These are phyloP conservation scores for Drosophila setifemur DNA, from an alignment of 1,140 invertebrate species.

Conservation along the genomic window DNA sequence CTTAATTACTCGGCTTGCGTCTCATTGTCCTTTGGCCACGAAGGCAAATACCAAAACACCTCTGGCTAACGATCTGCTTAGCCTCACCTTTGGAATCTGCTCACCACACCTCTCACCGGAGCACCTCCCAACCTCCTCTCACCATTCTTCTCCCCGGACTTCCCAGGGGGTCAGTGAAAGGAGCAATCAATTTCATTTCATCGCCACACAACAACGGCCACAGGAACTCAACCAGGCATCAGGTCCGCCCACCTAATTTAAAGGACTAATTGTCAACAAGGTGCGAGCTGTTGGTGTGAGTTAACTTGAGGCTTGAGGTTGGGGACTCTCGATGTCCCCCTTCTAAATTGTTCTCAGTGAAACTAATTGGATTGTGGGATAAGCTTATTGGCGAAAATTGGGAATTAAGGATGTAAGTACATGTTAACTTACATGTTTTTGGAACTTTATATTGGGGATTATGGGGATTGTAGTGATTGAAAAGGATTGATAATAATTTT, in stretches of 20 bases:
- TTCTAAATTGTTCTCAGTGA: no score
- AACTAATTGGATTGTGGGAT: no score
- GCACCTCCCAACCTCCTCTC: background rate
- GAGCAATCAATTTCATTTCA: conserved; percentile 59
- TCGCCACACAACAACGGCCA: conserved; percentile 7
- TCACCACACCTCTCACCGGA: background rate
- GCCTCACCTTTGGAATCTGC: background rate
- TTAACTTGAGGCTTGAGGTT: background rate
- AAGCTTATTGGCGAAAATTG: no score
- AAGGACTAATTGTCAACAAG: conserved; percentile 74
- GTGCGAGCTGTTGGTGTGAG: background rate
- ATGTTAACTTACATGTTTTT: no score
- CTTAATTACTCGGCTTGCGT: conserved; percentile 53
- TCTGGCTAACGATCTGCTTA: conserved; percentile 44
- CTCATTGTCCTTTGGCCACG: conserved; percentile 23
- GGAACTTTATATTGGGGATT: no score
- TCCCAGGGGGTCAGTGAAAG: conserved; percentile 30
- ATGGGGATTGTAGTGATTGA: no score
- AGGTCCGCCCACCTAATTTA: conserved; percentile 55
- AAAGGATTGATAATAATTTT: no score
- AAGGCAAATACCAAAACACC: conserved; percentile 50
- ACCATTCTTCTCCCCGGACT: background rate
- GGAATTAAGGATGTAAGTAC: no score
- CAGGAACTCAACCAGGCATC: background rate
- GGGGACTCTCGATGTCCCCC: no score